Evolutionary conservation across 2,113 vertebrate genomes (phyloP).

Genomic region (Bombycilla garrulus): DNA sequence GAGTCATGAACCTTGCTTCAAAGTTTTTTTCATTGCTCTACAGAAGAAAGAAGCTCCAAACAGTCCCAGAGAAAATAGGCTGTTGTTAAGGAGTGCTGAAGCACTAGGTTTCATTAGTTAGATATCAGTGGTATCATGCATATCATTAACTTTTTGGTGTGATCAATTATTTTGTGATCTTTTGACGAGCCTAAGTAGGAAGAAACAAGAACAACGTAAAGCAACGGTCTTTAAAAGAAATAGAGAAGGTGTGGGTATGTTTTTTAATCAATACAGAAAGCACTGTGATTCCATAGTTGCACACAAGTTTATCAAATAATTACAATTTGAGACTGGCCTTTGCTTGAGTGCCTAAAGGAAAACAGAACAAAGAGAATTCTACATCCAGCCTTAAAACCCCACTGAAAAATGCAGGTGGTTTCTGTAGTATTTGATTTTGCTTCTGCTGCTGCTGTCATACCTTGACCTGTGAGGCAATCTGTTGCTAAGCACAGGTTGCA

Average conservation of each 20-base stretch:
- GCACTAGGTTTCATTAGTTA: neutral
- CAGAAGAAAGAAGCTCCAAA: conserved; percentile 20
- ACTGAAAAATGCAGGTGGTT: neutral
- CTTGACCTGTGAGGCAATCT: neutral
- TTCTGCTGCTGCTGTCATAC: neutral
- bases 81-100: neutral
- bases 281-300: neutral
- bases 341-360: neutral
- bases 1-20: conserved; percentile 16
- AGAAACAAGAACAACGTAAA: neutral
- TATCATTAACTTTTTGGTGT: neutral
- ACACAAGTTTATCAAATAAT: neutral
- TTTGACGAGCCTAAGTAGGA: neutral
- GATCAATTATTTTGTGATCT: neutral
- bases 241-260: neutral
- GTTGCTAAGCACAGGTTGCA: neutral
- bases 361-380: neutral
- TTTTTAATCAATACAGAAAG: neutral
- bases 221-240: neutral
- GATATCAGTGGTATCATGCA: neutral
- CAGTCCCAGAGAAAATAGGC: neutral
- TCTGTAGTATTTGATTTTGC: neutral
- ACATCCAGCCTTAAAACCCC: neutral
- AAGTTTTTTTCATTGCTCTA: conserved; percentile 2
- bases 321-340: neutral